phyloP scores from a whole-genome alignment of 2,888 invertebrate genomes.

The Cerastoderma edule region DNA sequence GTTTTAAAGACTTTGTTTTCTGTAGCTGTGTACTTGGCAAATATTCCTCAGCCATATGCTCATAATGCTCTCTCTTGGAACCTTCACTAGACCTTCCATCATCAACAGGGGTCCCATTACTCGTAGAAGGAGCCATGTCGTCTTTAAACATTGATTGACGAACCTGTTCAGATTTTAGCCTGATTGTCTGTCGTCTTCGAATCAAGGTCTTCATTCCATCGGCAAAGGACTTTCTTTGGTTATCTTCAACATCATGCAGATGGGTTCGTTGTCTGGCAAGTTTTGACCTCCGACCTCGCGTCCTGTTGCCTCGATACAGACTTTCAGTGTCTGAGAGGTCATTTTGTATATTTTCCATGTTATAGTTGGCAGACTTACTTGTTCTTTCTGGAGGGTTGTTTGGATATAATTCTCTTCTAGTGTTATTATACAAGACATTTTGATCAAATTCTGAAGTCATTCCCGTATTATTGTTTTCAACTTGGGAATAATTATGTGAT shows the following conservation, averaged over 20 bases:
- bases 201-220: slow-evolving; percentile 45
- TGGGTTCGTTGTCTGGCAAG: slow-evolving; percentile 7
- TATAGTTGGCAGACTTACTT: neutral
- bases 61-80: too few relatives aligned
- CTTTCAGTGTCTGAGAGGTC: neutral
- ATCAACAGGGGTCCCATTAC: too few relatives aligned
- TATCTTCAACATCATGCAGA: slow-evolving; percentile 3
- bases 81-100: too few relatives aligned
- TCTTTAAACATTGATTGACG: too few relatives aligned
- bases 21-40: slow-evolving; percentile 53
- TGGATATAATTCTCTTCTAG: too few relatives aligned
- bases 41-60: slow-evolving; percentile 25
- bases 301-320: slow-evolving; percentile 3
- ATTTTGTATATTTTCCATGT: neutral
- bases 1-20: slow-evolving; percentile 41
- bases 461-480: neutral
- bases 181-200: slow-evolving; percentile 25
- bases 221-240: slow-evolving; percentile 27
- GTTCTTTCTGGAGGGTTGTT: neutral
- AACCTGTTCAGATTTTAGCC: neutral
- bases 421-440: too few relatives aligned
- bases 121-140: too few relatives aligned
- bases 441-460: slow-evolving; percentile 14
- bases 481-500: neutral
- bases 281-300: slow-evolving; percentile 16